Conservation (phyloP, 2,888 invertebrate genomes). For the Laspeyria flexula region DNA sequence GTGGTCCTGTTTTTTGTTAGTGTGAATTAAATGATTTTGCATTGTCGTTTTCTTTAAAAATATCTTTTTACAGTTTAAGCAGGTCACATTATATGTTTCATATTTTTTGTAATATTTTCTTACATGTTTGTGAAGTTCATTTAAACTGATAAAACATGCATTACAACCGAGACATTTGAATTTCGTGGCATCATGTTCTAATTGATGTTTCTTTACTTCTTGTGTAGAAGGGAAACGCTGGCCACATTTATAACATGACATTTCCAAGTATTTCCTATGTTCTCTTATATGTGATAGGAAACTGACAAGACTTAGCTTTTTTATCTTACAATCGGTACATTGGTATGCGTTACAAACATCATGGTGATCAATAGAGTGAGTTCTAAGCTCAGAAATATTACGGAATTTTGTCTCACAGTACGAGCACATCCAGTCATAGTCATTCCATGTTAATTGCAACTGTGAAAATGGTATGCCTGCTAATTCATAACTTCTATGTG, state of each 20-base stretch:
- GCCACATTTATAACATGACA: constrained; percentile 66
- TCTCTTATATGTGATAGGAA: constrained; percentile 83
- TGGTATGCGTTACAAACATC: constrained; percentile 87
- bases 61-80: constrained; percentile 63
- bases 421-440: constrained; percentile 68
- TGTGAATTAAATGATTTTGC: constrained; percentile 86
- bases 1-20: constrained; percentile 65
- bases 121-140: constrained; percentile 57
- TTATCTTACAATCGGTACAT: constrained; percentile 86
- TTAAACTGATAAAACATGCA: constrained; percentile 47
- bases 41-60: constrained; percentile 60
- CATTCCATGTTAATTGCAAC: constrained; percentile 64
- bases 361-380: constrained; percentile 87
- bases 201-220: constrained; percentile 48
- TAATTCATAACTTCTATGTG: constrained; percentile 7
- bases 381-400: constrained; percentile 70
- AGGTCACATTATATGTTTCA: constrained; percentile 55
- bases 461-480: constrained; percentile 53
- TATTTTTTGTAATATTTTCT: constrained; percentile 53
- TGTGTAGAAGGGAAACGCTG: constrained; percentile 47
- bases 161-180: constrained; percentile 66
- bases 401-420: constrained; percentile 66
- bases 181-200: constrained; percentile 46
- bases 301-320: constrained; percentile 58
- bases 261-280: constrained; percentile 86